Conservation (phyloP, 2,888 invertebrate genomes). For the Ophioninae sp. region DNA sequence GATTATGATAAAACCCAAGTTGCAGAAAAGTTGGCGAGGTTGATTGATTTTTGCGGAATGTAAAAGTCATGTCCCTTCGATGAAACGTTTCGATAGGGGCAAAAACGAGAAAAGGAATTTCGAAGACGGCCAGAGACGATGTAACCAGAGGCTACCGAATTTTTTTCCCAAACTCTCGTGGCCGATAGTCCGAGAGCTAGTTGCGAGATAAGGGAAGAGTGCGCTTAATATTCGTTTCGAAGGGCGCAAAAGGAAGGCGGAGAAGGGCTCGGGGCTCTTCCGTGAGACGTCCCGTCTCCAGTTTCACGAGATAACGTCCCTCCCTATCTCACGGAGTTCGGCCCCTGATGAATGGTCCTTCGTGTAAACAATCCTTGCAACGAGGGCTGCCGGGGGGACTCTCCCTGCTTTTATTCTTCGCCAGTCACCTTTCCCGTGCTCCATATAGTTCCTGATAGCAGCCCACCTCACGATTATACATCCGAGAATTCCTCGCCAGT, state of each 20-base stretch:
- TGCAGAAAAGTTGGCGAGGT: background rate
- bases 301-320: slow-evolving; percentile 59
- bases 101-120: slow-evolving; percentile 27
- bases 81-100: slow-evolving; percentile 28
- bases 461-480: slow-evolving; percentile 13
- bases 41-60: background rate
- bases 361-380: slow-evolving; percentile 61
- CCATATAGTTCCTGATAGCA: slow-evolving; percentile 52
- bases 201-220: slow-evolving; percentile 51
- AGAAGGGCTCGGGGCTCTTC: slow-evolving; percentile 14
- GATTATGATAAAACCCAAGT: slow-evolving; percentile 29
- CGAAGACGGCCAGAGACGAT: slow-evolving; percentile 20
- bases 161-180: slow-evolving; percentile 54
- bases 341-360: slow-evolving; percentile 65
- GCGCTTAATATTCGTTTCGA: slow-evolving; percentile 55
- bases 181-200: slow-evolving; percentile 62
- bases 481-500: background rate
- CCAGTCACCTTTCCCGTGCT: slow-evolving; percentile 27
- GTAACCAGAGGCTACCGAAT: slow-evolving; percentile 26
- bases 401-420: slow-evolving; percentile 17
- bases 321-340: slow-evolving; percentile 44
- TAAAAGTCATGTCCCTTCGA: slow-evolving; percentile 15
- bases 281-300: slow-evolving; percentile 48
- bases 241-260: slow-evolving; percentile 11
- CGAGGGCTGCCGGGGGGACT: background rate